Conservation (phyloP, 2,113 vertebrate genomes). For the Rhinolophus ferrumequinum region DNA sequence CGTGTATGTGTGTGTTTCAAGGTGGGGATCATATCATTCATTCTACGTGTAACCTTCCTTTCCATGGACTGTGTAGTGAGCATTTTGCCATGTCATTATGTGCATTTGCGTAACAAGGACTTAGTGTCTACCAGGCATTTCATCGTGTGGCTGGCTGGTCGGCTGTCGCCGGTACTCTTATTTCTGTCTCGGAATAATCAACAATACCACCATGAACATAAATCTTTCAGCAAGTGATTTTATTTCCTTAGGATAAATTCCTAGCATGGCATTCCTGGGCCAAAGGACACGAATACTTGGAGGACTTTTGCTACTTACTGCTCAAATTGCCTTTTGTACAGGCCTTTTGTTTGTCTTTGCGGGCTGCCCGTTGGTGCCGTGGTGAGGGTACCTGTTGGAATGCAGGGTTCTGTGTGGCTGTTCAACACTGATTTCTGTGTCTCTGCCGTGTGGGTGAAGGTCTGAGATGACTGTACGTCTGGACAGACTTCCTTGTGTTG, state of each 20-base stretch:
- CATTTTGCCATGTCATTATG: neutral
- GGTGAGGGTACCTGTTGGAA: neutral
- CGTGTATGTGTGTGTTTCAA: neutral
- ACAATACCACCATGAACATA: neutral
- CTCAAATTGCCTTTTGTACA: neutral
- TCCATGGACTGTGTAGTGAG: neutral
- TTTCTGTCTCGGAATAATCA: neutral
- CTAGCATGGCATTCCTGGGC: neutral
- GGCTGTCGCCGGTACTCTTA: neutral
- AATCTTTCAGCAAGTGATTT: neutral
- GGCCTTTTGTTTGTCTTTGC: neutral
- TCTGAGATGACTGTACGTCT: neutral
- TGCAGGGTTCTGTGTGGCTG: accelerated
- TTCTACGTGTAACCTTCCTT: neutral
- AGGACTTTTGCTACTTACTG: neutral
- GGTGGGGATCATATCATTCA: neutral
- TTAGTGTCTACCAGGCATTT: neutral
- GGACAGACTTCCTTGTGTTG: neutral
- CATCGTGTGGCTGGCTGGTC: accelerated
- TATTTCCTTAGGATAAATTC: neutral
- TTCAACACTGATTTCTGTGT: neutral
- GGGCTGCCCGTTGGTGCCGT: neutral
- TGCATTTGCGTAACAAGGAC: neutral
- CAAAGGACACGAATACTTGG: neutral
- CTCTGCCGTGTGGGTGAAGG: accelerated